Evolutionary conservation across 2,888 invertebrate species (phyloP).

Genomic region (Dryocosmus kuriphilus): DNA sequence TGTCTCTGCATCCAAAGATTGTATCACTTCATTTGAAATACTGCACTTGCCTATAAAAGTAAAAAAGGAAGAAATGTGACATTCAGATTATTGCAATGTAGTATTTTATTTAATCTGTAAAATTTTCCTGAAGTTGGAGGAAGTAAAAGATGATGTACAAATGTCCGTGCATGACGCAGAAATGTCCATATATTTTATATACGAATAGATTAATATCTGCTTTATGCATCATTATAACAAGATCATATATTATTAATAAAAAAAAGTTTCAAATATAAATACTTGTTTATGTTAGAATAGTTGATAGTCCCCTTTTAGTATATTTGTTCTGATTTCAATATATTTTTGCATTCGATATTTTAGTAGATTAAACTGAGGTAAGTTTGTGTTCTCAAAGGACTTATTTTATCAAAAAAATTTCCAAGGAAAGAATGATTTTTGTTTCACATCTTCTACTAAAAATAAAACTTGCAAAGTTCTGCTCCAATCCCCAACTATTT

Average conservation of each 20-base stretch:
- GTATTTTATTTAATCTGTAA: too few species aligned
- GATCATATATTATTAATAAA: background rate
- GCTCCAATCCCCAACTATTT: background rate
- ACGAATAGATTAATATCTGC: background rate
- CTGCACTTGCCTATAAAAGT: too few species aligned
- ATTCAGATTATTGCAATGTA: too few species aligned
- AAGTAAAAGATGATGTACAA: background rate
- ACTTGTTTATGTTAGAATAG: background rate
- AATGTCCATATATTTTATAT: background rate
- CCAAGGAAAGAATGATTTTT: too few species aligned
- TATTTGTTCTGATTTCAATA: background rate
- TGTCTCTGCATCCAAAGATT: too few species aligned
- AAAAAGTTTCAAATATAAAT: background rate
- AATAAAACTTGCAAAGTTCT: background rate
- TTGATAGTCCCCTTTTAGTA: background rate
- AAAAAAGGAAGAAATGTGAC: too few species aligned
- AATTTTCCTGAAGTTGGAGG: background rate
- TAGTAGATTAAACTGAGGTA: conserved; percentile 8
- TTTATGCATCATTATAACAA: background rate
- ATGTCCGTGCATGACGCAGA: background rate
- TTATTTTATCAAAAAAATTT: background rate
- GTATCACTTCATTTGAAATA: too few species aligned
- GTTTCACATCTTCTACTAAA: too few species aligned
- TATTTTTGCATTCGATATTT: background rate
- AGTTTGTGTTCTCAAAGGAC: conserved; percentile 1